Conservation (phyloP, 2,113 vertebrate genomes). For the Sialia sialis region DNA sequence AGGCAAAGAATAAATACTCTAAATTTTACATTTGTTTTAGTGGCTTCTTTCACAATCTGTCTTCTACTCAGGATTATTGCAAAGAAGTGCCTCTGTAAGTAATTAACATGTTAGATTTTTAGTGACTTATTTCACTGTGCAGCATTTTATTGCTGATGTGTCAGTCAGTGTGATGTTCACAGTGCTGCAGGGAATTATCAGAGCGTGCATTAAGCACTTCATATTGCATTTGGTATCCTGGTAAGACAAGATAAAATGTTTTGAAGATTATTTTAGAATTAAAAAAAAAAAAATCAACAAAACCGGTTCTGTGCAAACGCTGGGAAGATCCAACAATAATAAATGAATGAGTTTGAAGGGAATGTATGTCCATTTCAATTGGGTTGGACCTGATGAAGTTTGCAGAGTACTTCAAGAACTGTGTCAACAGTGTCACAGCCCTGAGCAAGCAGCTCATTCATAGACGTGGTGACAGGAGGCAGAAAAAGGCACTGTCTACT, state of each 20-base stretch:
- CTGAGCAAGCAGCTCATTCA: background rate
- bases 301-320: background rate
- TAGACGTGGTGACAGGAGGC: background rate
- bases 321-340: background rate
- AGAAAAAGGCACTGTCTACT: background rate
- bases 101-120: slow-evolving; percentile 50
- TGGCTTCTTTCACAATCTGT: background rate
- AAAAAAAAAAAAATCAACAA: background rate
- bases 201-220: slow-evolving; percentile 24
- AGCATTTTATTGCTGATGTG: slow-evolving; percentile 29
- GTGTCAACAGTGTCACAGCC: background rate
- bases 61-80: background rate
- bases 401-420: background rate
- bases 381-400: background rate
- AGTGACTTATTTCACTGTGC: slow-evolving; percentile 21
- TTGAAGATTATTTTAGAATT: slow-evolving; percentile 16
- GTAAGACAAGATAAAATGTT: slow-evolving; percentile 46
- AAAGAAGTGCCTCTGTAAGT: slow-evolving; percentile 16
- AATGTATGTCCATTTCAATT: background rate
- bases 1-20: background rate
- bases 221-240: background rate
- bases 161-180: slow-evolving; percentile 26
- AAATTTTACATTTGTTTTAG: background rate
- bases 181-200: slow-evolving; percentile 30
- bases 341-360: background rate